phyloP scores from a whole-genome alignment of 1,140 invertebrate species.

The Elysia chlorotica region DNA sequence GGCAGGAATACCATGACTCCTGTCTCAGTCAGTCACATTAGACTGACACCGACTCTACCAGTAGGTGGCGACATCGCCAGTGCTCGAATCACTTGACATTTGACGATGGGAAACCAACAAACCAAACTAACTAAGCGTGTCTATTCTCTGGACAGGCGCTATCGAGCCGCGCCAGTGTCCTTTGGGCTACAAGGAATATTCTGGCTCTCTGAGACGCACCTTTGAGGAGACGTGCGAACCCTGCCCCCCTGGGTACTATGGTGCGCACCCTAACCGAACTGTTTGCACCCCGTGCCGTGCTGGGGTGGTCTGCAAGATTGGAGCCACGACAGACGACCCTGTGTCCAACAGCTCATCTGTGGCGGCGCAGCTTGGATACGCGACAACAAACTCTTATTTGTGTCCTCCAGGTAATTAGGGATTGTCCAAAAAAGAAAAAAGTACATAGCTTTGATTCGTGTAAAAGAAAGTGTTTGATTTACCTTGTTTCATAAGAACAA shows the following conservation, averaged over 20 bases:
- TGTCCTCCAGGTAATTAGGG: conserved; percentile 56
- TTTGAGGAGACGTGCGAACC: conserved; percentile 56
- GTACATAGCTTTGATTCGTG: no score
- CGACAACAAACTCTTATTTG: conserved; percentile 49
- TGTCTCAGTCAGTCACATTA: no score
- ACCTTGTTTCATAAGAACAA: no score
- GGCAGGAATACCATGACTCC: no score
- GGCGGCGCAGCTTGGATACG: conserved; percentile 38
- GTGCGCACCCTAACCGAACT: conserved; percentile 39
- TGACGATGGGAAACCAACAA: no score
- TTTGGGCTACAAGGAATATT: conserved; percentile 52
- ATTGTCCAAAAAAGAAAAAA: no score
- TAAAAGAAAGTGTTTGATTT: no score
- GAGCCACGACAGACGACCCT: conserved; percentile 50
- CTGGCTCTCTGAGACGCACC: conserved; percentile 39
- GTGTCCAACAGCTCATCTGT: conserved; percentile 41
- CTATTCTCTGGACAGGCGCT: conserved; percentile 39
- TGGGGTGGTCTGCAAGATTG: conserved; percentile 51
- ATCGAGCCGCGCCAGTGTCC: conserved; percentile 55
- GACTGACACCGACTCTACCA: no score
- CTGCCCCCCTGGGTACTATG: conserved; percentile 50
- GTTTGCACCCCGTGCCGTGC: conserved; percentile 50
- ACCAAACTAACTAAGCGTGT: neutral
- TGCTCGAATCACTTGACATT: no score
- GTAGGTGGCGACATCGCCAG: no score